Conservation (phyloP, 1,140 invertebrate species). For the Atopsyche davidsoni region DNA sequence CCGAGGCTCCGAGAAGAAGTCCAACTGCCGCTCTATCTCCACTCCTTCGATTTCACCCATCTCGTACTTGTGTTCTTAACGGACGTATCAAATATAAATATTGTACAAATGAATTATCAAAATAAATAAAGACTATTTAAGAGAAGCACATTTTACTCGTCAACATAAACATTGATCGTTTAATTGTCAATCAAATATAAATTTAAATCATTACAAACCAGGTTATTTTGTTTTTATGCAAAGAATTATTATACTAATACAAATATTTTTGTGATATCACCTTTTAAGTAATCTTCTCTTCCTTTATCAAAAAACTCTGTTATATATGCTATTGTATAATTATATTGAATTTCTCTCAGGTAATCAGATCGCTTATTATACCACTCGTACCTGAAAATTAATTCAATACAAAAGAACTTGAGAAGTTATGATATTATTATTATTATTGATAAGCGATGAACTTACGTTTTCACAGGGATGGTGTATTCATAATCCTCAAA, state of each 20-base stretch:
- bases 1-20: constrained; percentile 63
- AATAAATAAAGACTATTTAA: constrained; percentile 21
- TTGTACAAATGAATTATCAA: too few species aligned
- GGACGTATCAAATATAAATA: too few species aligned
- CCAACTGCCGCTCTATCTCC: constrained; percentile 56
- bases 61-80: constrained; percentile 62
- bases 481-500: constrained; percentile 65
- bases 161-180: neutral
- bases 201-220: neutral
- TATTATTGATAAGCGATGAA: constrained; percentile 4
- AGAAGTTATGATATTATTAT: constrained; percentile 3
- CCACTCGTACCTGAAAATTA: constrained; percentile 53
- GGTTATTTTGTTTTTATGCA: neutral
- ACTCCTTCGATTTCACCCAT: constrained; percentile 40
- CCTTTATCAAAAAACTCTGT: constrained; percentile 65
- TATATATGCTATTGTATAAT: constrained; percentile 51
- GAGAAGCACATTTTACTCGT: neutral
- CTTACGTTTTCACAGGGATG: constrained; percentile 45
- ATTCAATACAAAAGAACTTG: constrained; percentile 4
- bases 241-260: constrained; percentile 7
- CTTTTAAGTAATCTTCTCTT: constrained; percentile 60
- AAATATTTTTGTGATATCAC: too few species aligned
- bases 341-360: constrained; percentile 53
- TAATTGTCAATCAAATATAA: neutral
- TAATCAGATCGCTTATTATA: constrained; percentile 66